Evolutionary conservation across 2,888 invertebrate species (phyloP).

Genomic region (Macrophya alboannulata): DNA sequence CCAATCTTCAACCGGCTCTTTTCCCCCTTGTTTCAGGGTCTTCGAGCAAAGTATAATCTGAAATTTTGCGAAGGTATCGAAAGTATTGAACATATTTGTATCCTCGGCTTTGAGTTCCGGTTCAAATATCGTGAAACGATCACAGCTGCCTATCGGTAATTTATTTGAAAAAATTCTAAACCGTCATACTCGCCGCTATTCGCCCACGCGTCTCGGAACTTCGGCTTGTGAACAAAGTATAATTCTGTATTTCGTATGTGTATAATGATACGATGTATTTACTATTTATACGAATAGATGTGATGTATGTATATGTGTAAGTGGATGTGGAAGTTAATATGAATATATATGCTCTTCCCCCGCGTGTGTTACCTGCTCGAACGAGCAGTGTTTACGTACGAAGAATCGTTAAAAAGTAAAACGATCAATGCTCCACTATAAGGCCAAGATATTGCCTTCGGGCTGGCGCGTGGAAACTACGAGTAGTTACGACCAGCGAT

Average conservation of each 20-base stretch:
- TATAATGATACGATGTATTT: neutral
- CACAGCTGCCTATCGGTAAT: neutral
- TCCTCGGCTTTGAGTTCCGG: neutral
- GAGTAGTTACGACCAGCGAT: constrained; percentile 52
- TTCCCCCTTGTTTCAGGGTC: neutral
- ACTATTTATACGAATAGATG: too few relatives aligned
- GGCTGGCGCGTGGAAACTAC: constrained; percentile 52
- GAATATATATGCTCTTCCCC: neutral
- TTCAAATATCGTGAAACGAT: neutral
- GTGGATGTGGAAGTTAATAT: constrained; percentile 9
- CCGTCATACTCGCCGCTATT: constrained; percentile 13
- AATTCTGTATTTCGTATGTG: neutral
- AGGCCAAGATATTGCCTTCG: constrained; percentile 50
- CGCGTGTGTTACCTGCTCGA: constrained; percentile 7
- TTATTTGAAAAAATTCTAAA: constrained; percentile 15
- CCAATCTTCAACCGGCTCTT: neutral
- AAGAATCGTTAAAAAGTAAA: constrained; percentile 50
- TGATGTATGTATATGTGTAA: neutral
- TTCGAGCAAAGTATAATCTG: neutral
- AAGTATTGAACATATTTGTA: neutral
- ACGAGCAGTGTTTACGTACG: constrained; percentile 49
- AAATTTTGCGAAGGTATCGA: neutral
- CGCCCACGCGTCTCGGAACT: neutral
- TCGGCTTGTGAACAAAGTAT: neutral
- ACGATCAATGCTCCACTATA: constrained; percentile 44